Evolutionary conservation across 2,888 invertebrate species (phyloP).

Genomic region (Cryptosula pallasiana): DNA sequence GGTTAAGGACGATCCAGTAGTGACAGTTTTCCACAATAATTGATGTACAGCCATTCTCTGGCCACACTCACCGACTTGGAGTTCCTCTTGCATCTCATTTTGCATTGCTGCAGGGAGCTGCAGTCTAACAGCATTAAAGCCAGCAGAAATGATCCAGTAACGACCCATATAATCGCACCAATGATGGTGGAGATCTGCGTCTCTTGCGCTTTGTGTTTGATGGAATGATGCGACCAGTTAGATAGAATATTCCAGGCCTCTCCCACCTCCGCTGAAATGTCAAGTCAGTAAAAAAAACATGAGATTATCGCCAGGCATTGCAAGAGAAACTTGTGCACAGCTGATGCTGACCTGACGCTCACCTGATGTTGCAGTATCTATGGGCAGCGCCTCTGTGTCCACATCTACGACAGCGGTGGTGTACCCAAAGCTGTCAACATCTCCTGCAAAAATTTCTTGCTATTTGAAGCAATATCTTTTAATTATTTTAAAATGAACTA

Average conservation of each 20-base stretch:
- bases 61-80: background rate
- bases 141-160: background rate
- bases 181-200: background rate
- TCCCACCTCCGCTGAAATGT: background rate
- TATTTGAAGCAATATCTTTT: too few relatives aligned
- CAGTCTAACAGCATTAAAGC: background rate
- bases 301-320: too few relatives aligned
- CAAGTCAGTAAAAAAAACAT: too few relatives aligned
- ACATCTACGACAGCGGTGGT: too few relatives aligned
- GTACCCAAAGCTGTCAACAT: too few relatives aligned
- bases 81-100: slow-evolving; percentile 15
- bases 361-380: too few relatives aligned
- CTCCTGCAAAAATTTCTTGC: too few relatives aligned
- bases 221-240: background rate
- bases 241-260: background rate
- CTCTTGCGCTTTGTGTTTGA: background rate
- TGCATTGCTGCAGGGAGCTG: slow-evolving; percentile 2
- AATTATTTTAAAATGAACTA: too few relatives aligned
- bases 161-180: background rate
- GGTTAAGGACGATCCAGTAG: background rate
- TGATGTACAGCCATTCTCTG: background rate
- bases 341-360: too few relatives aligned
- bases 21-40: background rate
- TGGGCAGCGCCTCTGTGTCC: too few relatives aligned
- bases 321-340: too few relatives aligned